phyloP scores from a whole-genome alignment of 2,888 invertebrate genomes.

The Podabrus alpinus region DNA sequence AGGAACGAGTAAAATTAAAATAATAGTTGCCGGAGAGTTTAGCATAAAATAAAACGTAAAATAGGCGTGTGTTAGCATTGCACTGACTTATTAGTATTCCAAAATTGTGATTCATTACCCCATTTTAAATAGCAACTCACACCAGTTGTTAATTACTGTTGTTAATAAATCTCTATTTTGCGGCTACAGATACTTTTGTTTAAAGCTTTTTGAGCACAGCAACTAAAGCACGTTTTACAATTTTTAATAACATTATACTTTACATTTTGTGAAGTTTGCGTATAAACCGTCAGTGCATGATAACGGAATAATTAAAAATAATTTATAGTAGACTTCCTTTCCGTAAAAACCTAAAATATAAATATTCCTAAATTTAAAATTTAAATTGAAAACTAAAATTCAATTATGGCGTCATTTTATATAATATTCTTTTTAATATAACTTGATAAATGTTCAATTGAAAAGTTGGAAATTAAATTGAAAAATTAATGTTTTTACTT shows the following conservation, averaged over 20 bases:
- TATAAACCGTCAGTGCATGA: conserved; percentile 16
- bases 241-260: conserved; percentile 26
- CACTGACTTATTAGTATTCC: conserved; percentile 21
- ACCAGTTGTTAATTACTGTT: conserved; percentile 38
- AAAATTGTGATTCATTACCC: conserved; percentile 15
- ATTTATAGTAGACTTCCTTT: not conserved
- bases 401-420: not conserved
- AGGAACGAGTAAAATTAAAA: not conserved
- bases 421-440: not conserved
- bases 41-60: not conserved
- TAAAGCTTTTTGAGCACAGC: conserved; percentile 27
- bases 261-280: conserved; percentile 9
- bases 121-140: conserved; percentile 28
- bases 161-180: conserved; percentile 41
- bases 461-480: not conserved
- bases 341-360: not conserved
- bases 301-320: not conserved
- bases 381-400: not conserved
- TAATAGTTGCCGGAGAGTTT: not conserved
- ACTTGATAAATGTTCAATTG: not conserved
- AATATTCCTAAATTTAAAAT: not conserved
- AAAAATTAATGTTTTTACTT: not conserved
- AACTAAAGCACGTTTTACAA: conserved; percentile 20
- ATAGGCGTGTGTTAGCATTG: not conserved
- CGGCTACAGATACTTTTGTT: conserved; percentile 32